phyloP scores from a whole-genome alignment of 1,140 invertebrate genomes.

The Pollicipes pollicipes region DNA sequence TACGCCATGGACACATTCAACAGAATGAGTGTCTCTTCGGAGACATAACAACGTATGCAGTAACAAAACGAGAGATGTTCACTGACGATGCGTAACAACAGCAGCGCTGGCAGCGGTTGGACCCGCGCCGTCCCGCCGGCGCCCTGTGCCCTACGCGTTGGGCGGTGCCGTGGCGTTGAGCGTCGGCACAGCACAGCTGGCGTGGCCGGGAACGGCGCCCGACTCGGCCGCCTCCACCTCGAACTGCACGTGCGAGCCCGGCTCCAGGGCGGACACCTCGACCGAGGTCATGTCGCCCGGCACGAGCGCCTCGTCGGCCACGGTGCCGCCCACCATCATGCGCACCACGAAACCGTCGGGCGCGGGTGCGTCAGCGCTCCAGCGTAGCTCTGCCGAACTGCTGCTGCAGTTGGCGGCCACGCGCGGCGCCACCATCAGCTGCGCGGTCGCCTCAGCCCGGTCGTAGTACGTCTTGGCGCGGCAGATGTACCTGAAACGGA shows the following conservation, averaged over 20 bases:
- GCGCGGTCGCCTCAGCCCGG: background rate
- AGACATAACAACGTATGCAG: no score
- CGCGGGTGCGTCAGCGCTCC: background rate
- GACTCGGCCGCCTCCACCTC: background rate
- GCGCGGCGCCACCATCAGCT: background rate
- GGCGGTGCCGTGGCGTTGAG: background rate
- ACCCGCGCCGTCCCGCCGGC: no score
- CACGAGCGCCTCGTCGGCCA: background rate
- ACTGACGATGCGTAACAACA: background rate
- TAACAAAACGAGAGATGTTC: background rate
- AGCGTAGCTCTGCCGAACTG: background rate
- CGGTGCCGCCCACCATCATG: background rate
- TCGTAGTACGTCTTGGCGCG: background rate
- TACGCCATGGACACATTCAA: no score
- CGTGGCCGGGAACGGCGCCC: background rate
- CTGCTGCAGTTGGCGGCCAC: background rate
- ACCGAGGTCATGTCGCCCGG: background rate
- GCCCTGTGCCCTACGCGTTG: background rate
- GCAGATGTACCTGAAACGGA: background rate
- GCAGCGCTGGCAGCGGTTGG: no score
- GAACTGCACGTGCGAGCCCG: background rate
- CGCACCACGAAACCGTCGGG: background rate
- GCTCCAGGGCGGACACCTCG: background rate
- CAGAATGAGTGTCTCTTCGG: no score
- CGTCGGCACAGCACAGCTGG: background rate